These are phyloP conservation scores for Phrynosoma blainvillii DNA, from an alignment of 2,113 vertebrate species.

Conservation along the genomic window DNA sequence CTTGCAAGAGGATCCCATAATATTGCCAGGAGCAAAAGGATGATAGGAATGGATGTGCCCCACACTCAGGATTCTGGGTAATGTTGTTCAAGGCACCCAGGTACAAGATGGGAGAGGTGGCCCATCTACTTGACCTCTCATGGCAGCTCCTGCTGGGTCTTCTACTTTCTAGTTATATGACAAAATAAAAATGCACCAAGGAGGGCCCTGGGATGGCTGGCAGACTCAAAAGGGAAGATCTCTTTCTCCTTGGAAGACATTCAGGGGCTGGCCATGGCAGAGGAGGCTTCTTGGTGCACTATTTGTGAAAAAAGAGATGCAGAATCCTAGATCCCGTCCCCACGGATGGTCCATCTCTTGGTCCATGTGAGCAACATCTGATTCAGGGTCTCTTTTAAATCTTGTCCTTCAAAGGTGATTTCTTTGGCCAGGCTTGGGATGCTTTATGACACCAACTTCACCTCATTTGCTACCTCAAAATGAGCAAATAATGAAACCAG, in stretches of 20 bases:
- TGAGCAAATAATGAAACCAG: not conserved
- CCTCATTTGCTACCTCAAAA: not conserved
- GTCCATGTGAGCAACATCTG: no score
- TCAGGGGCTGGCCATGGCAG: not conserved
- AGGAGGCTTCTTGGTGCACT: no score
- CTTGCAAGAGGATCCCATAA: not conserved
- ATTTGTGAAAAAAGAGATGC: not conserved
- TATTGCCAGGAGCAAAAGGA: no score
- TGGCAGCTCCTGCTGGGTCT: not conserved
- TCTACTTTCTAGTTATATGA: not conserved
- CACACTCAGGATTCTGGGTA: not conserved
- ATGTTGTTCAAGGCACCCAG: not conserved
- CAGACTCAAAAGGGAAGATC: no score
- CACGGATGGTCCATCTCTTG: not conserved
- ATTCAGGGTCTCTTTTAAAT: not conserved
- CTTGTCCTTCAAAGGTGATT: no score
- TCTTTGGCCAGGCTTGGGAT: not conserved
- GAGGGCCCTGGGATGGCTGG: not conserved
- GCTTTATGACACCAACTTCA: not conserved
- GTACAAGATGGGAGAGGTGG: not conserved
- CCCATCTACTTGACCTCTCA: not conserved
- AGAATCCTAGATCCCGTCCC: no score
- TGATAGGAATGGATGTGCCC: no score
- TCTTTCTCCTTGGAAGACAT: not conserved
- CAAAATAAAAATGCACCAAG: no score